phyloP scores from a whole-genome alignment of 2,113 vertebrate species.

The Oriolus oriolus region DNA sequence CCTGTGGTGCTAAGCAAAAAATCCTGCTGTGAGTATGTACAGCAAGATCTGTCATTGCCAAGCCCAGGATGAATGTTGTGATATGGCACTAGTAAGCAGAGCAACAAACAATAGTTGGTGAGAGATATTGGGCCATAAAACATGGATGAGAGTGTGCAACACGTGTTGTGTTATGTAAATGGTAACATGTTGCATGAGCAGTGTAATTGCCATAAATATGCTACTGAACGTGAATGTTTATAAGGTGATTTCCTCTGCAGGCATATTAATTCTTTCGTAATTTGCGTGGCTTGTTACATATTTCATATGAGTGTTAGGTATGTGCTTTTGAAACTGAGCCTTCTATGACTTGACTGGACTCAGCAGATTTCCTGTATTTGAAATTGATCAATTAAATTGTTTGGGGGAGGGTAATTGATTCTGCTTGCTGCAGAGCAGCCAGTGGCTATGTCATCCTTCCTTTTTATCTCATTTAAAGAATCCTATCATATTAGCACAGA shows the following conservation, averaged over 20 bases:
- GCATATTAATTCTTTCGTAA: not conserved
- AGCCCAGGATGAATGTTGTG: not conserved
- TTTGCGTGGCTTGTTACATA: not conserved
- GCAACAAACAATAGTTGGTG: not conserved
- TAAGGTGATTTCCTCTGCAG: not conserved
- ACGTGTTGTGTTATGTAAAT: not conserved
- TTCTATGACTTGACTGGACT: not conserved
- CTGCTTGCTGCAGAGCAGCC: conserved; percentile 68
- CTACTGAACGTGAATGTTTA: not conserved
- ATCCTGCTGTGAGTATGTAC: not conserved
- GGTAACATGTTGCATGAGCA: not conserved
- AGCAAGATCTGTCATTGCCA: not conserved
- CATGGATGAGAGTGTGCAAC: not conserved
- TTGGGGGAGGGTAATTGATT: conserved; percentile 66
- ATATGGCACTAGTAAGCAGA: not conserved
- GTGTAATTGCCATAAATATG: not conserved
- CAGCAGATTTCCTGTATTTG: conserved; percentile 67
- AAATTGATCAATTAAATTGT: conserved; percentile 75
- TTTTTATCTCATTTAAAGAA: conserved; percentile 56
- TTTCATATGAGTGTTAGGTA: not conserved
- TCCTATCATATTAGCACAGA: conserved; percentile 48
- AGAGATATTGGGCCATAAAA: not conserved
- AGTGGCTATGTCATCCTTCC: conserved; percentile 63
- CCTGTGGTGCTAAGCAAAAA: not conserved
- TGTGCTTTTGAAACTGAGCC: not conserved